A percentile compares a stretch with the other conserved stretches of the same genome.
phyloP scores from a whole-genome alignment of 2,113 vertebrate species.

The Cochlearius cochlearius region DNA sequence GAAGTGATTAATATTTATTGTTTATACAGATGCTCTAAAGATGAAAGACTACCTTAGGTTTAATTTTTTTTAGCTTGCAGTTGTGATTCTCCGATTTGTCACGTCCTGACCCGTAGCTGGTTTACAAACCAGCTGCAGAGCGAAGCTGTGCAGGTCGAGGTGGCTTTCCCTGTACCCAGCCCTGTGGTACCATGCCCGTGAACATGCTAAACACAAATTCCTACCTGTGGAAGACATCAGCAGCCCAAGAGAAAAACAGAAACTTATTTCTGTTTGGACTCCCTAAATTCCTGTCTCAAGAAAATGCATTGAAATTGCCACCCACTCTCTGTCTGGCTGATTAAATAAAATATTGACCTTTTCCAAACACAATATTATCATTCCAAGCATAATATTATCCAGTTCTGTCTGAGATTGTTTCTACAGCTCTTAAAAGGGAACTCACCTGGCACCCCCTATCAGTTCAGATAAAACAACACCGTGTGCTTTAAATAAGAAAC shows the following conservation, averaged over 20 bases:
- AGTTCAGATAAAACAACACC: neutral
- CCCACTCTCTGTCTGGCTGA: conserved; percentile 58
- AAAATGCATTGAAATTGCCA: conserved; percentile 55
- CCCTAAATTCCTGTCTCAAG: conserved; percentile 43
- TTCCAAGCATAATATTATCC: conserved; percentile 53
- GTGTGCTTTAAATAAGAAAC: neutral
- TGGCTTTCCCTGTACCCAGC: neutral
- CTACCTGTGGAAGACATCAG: neutral
- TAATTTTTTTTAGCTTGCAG: neutral
- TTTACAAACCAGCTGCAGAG: neutral
- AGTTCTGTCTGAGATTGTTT: conserved; percentile 8
- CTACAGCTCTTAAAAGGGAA: conserved; percentile 27
- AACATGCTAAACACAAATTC: neutral
- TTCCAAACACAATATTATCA: conserved; percentile 47
- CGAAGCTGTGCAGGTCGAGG: accelerated
- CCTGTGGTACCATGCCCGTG: neutral
- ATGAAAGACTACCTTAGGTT: neutral
- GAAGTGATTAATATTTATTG: neutral
- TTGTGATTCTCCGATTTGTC: neutral
- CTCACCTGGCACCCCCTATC: conserved; percentile 45
- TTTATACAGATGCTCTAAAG: neutral
- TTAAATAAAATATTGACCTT: conserved; percentile 64
- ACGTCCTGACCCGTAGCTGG: neutral
- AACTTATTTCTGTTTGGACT: neutral
- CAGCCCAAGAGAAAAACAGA: neutral